These are phyloP conservation scores for Nemoura dubitans DNA, from an alignment of 2,888 invertebrate genomes.

Conservation along the genomic window DNA sequence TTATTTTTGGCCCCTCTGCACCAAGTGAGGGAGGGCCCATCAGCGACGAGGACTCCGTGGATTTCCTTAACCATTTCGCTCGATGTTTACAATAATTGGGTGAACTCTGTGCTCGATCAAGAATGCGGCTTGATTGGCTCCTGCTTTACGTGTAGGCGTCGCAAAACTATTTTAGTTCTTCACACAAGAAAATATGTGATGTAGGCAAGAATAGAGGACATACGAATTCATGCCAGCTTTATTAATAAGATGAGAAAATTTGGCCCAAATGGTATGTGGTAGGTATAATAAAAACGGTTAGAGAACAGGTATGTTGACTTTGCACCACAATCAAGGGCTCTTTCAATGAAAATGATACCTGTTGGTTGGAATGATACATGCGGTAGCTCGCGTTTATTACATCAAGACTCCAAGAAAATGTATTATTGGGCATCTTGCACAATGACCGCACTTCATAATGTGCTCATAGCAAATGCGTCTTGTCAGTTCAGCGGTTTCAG, in stretches of 20 bases:
- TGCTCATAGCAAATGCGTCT: neutral
- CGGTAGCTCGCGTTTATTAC: neutral
- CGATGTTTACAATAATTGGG: slow-evolving; percentile 3
- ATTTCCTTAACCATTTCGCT: neutral
- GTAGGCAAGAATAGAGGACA: neutral
- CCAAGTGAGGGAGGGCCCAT: neutral
- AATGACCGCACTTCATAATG: neutral
- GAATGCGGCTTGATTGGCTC: neutral
- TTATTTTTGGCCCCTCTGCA: neutral
- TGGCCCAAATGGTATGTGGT: neutral
- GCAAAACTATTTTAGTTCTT: neutral
- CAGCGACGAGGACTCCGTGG: neutral
- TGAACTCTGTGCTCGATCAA: slow-evolving; percentile 7
- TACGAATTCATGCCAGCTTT: neutral
- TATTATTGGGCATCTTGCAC: neutral
- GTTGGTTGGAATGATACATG: neutral
- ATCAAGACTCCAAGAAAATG: neutral
- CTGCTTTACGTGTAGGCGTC: neutral
- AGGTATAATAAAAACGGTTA: neutral
- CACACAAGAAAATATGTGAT: neutral
- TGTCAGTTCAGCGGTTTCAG: neutral
- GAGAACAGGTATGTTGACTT: neutral
- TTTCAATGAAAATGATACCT: neutral
- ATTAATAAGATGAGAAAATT: neutral
- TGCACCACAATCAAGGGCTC: neutral